Evolutionary conservation across 2,113 vertebrate genomes (phyloP).

Genomic region (Meleagris gallopavo): DNA sequence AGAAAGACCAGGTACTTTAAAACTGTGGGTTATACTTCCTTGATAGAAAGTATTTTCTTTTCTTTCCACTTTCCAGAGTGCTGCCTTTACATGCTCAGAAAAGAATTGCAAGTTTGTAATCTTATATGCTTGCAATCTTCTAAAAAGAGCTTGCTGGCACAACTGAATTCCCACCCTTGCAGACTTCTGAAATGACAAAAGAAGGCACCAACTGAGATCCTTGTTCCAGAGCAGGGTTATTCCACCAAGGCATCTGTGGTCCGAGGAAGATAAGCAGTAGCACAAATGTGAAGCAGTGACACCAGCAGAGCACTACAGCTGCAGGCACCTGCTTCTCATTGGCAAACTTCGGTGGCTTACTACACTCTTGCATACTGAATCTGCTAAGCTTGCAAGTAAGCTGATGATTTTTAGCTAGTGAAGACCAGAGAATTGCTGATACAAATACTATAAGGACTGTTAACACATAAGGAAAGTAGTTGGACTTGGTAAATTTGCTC

Average conservation of each 20-base stretch:
- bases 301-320: background rate
- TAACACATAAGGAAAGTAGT: background rate
- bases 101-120: background rate
- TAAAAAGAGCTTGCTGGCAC: background rate
- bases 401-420: background rate
- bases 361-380: background rate
- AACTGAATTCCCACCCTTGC: background rate
- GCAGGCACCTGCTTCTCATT: background rate
- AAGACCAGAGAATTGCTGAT: background rate
- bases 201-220: background rate
- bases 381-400: background rate
- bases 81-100: background rate
- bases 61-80: background rate
- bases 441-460: background rate
- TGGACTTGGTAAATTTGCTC: background rate
- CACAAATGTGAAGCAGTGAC: background rate
- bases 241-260: background rate
- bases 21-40: background rate
- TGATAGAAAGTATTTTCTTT: background rate
- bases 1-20: slow-evolving; percentile 3
- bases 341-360: background rate
- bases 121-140: background rate
- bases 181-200: background rate
- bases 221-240: background rate
- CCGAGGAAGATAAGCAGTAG: background rate